Evolutionary conservation across 1,140 invertebrate genomes (phyloP), one percentile per base, ranked within the genome.

Genomic region (Ylistrum balloti): DNA sequence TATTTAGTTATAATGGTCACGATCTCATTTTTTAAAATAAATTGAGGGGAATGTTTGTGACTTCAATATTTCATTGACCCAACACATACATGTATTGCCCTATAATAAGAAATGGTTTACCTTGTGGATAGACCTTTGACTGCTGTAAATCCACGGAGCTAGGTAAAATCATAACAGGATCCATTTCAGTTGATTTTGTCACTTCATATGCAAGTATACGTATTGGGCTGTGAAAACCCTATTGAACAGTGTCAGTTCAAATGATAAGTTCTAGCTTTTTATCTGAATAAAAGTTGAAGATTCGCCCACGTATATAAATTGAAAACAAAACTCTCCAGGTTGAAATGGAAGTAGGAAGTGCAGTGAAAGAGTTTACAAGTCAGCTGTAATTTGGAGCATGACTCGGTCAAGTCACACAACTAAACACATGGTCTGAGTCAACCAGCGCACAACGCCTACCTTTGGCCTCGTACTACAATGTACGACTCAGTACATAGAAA

Each of bases 401-500:
- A 74, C 56, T 74, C 22, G 41, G 41, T 45, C 41, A 45, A 9
- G 22, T 74, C 56, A 74, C 56, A 74, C 56, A 74, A 28, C 22
- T 17, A n/a, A 74, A 74, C 56, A 74, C 56, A 74, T 74, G 56
- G 56, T 74, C 56, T 74, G 56, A 74, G 56, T 74, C 56, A 74
- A 74, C 56, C n/a, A 74, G 56, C 22, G 56, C 56, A 74, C 56
- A 74, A 22, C 56, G 56, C 56, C 56, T n/a, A 45, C 41, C 10
- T 45, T 15, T 45, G 41, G 41, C 41, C 41, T 17, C 1, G 41
- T 45, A 5, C 45, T 74, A 74, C 56, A n/a, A n/a, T n/a, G 56
- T 74, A 74, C 5, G 2, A n/a, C 56, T 74, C 56, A 74, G 56
- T 74, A 74, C 56, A n/a, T 74, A 74, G 56, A n/a, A 74, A 74